Base-by-base conservation (phyloP, 1,140 invertebrate species). In the Aphelinus certus region DNA sequence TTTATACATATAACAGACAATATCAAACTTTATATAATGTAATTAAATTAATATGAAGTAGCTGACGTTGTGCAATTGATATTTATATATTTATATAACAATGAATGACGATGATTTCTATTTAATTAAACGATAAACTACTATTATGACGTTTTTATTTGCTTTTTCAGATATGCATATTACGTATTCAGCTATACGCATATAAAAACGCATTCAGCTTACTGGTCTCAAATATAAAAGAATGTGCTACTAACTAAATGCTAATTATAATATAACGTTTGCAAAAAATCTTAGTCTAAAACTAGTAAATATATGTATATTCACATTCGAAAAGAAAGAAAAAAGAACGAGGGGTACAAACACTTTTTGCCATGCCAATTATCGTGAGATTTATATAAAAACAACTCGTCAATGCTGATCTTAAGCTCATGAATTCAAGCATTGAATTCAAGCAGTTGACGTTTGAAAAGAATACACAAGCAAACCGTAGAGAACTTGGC, bases 161-260 rank as follows among this genome's bases (percentile, higher is more conserved):
- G 7, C 47, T 58, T 57, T 71, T 49, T 68, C 65, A 47, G 55
- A 69, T 76, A 73, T 62, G 66, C 58, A 69, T 71, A 58, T 58
- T 63, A 51, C n/a, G 53, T 51, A 62, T 51, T 71, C 46, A 56
- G 45, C 7, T 68, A 58, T 43, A 69, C 73, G 64, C 56, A 62
- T 45, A 69, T 71, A 43, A 60, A 61, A 63, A 68, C 42, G 53
- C 56, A 66, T 60, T 63, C 46, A 68, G 46, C 10, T 68, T 61
- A 75, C 66, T 70, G 66, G 62, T 77, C 56, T 79, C 71, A 67
- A 70, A 75, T 80, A 77, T 77, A 80, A 80, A 77, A 77, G 53
- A 71, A 73, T 68, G 10, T 55, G 45, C 68, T 76, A 76, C 55
- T 68, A 71, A 75, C 75, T 79, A 79, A 79, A 79, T 79, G 77